phyloP scores from a whole-genome alignment of 53 echinoderm and acorn worm genomes.

The Holothuria scabra region DNA sequence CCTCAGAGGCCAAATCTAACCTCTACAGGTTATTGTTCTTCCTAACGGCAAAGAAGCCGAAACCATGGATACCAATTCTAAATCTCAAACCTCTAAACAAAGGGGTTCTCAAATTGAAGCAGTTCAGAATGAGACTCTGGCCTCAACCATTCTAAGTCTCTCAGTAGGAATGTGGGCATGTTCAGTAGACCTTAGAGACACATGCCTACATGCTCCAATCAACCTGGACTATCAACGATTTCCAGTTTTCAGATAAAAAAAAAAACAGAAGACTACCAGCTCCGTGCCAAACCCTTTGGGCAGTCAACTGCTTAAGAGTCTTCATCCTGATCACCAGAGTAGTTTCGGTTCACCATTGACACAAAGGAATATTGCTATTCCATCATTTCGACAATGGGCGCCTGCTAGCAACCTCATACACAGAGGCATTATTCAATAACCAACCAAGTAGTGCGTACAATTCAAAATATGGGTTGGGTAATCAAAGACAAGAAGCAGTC shows the following conservation, averaged over 20 bases:
- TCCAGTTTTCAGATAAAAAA: too few relatives aligned
- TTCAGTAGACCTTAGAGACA: too few relatives aligned
- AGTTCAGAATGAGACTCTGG: background rate
- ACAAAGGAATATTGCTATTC: background rate
- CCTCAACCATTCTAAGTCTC: too few relatives aligned
- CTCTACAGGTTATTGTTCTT: too few relatives aligned
- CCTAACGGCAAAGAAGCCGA: too few relatives aligned
- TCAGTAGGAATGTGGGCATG: too few relatives aligned
- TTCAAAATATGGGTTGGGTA: background rate
- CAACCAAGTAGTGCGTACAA: background rate
- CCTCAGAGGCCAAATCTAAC: too few relatives aligned
- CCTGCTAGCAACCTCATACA: background rate
- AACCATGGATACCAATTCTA: too few relatives aligned
- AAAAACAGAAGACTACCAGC: background rate
- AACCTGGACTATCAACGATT: too few relatives aligned
- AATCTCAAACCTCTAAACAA: too few relatives aligned
- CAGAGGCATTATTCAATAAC: background rate
- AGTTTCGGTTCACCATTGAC: background rate
- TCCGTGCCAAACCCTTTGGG: background rate
- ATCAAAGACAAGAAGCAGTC: background rate
- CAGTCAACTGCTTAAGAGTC: background rate
- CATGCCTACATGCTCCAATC: too few relatives aligned
- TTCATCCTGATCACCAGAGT: conserved; percentile 12
- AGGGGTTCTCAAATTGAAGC: too few relatives aligned
- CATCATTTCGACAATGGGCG: background rate